These are phyloP conservation scores for Holothuria glaberrima DNA, from an alignment of 35 echinoderm and acorn worm genomes.

Conservation along the genomic window DNA sequence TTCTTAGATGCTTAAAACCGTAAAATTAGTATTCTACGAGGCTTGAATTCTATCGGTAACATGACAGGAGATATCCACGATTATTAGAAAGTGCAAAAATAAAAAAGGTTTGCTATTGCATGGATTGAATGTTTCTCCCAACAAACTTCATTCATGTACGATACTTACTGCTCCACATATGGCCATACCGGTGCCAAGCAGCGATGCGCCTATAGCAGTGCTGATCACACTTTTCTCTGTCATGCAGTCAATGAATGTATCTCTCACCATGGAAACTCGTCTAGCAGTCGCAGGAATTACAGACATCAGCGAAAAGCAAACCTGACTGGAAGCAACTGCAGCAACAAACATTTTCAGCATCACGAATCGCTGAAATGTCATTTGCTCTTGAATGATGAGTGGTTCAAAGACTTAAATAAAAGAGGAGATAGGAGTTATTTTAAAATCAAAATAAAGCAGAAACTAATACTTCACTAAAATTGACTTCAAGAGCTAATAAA, in stretches of 20 bases:
- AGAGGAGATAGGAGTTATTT: too few species aligned
- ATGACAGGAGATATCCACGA: too few species aligned
- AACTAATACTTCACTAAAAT: too few species aligned
- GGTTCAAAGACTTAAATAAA: conserved; percentile 89
- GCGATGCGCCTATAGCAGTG: conserved; percentile 66
- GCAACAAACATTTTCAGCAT: conserved; percentile 96
- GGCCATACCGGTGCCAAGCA: conserved; percentile 88
- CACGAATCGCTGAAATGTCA: conserved; percentile 79
- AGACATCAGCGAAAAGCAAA: conserved; percentile 76
- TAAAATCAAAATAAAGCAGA: background rate
- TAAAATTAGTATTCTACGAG: too few species aligned
- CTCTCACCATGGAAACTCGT: conserved; percentile 63
- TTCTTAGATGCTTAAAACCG: too few species aligned
- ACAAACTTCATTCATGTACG: background rate
- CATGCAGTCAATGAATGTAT: conserved; percentile 54
- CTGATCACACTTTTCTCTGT: conserved; percentile 62
- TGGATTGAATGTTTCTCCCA: background rate
- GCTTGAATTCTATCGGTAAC: too few species aligned
- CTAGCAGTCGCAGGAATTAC: conserved; percentile 67
- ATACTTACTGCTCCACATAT: conserved; percentile 75
- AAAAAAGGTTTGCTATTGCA: too few species aligned
- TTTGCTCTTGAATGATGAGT: conserved; percentile 77
- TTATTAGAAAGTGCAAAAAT: too few species aligned
- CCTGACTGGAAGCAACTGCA: conserved; percentile 72
- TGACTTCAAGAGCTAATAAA: background rate